Evolutionary conservation across 2,113 vertebrate species (phyloP), one percentile per base, ranked within the genome.

Genomic region (Solea solea): DNA sequence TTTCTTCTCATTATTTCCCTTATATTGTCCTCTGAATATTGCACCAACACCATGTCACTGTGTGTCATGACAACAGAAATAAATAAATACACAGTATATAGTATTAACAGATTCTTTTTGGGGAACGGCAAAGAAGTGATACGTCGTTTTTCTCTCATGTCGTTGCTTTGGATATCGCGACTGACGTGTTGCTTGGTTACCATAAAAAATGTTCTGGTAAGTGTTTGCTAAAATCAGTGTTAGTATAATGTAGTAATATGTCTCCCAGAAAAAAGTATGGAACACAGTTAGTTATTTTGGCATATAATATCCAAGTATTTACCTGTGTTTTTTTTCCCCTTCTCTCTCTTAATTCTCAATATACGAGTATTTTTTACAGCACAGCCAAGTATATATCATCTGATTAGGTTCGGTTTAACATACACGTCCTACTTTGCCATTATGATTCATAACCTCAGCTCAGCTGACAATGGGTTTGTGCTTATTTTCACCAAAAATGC

Each of bases 401-500:
- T 81, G 77, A 69, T 81, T 76, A 80, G 73, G 74, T 76, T 81
- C 62, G 67, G 72, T 62, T 80, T 74, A 80, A 80, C 76, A 76
- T 81, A 88, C 74, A 91, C 64, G 63, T 82, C 72, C 84, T 80
- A 85, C 69, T 69, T 85, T 67, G 80, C 79, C 88, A 65, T 87
- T 69, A 82, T 87, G 86, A 85, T 90, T 89, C 84, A 81, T 65
- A 63, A 78, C 86, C 75, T 89, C 88, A 82, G 68, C 83, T 90
- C 79, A 66, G 87, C 85, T 81, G 89, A 90, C 73, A 86, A 86
- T 83, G 77, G 75, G 83, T 90, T 93, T 94, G 93, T 94, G 93
- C 93, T 94, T 94, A 84, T 93, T 86, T 90, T 90, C 86, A 88
- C 84, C 91, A 86, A 91, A 46, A 91, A 93, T 56, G 80, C 86